Evolutionary conservation across 2,888 invertebrate genomes (phyloP).

Genomic region (Thyatira batis): DNA sequence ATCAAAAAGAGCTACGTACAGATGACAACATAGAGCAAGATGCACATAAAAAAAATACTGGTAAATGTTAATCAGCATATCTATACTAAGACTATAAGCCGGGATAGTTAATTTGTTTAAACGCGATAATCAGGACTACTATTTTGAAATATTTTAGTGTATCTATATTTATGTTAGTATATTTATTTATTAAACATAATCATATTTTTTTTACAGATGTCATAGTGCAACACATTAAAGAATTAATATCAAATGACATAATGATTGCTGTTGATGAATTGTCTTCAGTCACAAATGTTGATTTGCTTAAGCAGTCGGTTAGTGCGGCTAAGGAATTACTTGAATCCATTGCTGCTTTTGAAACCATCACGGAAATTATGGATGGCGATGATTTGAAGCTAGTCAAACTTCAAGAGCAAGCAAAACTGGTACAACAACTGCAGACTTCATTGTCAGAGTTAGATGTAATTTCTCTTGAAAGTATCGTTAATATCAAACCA

Average conservation of each 20-base stretch:
- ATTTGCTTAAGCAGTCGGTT: conserved; percentile 38
- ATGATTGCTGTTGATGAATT: conserved; percentile 35
- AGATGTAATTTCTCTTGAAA: conserved; percentile 21
- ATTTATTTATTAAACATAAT: neutral
- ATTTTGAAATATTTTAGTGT: too few species aligned
- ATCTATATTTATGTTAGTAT: too few species aligned
- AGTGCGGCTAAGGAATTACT: conserved; percentile 43
- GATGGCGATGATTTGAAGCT: conserved; percentile 15
- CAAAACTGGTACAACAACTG: conserved; percentile 29
- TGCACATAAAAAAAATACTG: conserved; percentile 9
- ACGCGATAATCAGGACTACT: too few species aligned
- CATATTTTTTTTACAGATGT: conserved; percentile 31
- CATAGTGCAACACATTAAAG: conserved; percentile 44
- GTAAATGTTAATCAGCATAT: neutral
- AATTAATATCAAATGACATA: conserved; percentile 44
- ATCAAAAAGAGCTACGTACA: conserved; percentile 8
- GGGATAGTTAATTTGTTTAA: too few species aligned
- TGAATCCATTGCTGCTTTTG: conserved; percentile 28
- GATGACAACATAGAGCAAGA: conserved; percentile 8
- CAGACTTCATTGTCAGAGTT: conserved; percentile 30
- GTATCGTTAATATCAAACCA: conserved; percentile 2
- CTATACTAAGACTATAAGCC: too few species aligned
- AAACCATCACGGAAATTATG: conserved; percentile 8
- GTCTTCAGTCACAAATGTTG: conserved; percentile 23
- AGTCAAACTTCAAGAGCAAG: conserved; percentile 23